Base-by-base conservation (phyloP, 2,113 vertebrate genomes). In the Enhydra lutris region DNA sequence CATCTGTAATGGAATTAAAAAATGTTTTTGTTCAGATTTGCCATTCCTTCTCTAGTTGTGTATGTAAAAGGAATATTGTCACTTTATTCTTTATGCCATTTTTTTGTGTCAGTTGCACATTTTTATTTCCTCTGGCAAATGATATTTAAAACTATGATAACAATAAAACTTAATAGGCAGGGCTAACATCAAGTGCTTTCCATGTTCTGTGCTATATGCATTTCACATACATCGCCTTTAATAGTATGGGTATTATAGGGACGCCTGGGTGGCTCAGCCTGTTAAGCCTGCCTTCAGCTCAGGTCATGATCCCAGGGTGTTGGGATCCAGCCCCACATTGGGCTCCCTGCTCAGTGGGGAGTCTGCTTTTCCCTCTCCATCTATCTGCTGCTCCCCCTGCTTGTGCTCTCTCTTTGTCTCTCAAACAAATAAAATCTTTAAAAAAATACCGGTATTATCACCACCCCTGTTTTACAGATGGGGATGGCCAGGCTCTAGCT, bases 181-280 rank as follows among this genome's bases (percentile, higher is more conserved):
- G 61, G 23, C 71, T 17, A 10, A 55, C 55, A 3, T 1, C 6
- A 26, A 45, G 4, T 11, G 36, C 52, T 39, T 8, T 31, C 76
- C 6, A 0, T 1, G 23, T 63, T 31, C 7, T 0, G 0, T 5
- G 59, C 59, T 23, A 4, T 23, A 4, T 14, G 36, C 18, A 0
- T 11, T 12, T 39, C n/a, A 1, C 0, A 1, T 39, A 8, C 1
- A 0, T 18, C 10, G 1, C 15, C 17, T 14, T 87, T 8, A 6
- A 0, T 18, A 1, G 1, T 4, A 15, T 6, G 1, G 0, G 39
- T 4, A 1, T 7, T 14, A 55, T 55, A 55, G 34, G 34, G 67
- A 4, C 0, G 1, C 17, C 67, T 20, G n/a, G 67, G 34, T 36
- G 67, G 34, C 34, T 36, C 7, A 36, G 67, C 20, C 17, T 3